Evolutionary conservation across 2,888 invertebrate species (phyloP).

Genomic region (Mystacides longicornis): DNA sequence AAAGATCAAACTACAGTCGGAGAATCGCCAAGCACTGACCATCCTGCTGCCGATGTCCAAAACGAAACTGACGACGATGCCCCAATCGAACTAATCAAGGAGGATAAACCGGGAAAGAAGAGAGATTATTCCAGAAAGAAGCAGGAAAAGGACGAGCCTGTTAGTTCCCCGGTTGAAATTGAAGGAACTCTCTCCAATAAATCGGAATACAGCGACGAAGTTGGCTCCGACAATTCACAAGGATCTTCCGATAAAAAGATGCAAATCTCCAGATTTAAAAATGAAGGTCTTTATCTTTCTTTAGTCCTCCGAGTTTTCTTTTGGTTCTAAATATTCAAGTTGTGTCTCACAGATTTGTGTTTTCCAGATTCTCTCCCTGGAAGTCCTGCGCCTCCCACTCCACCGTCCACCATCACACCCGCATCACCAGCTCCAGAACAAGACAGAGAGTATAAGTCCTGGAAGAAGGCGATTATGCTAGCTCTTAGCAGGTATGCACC

Average conservation of each 20-base stretch:
- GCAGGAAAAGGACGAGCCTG: constrained; percentile 44
- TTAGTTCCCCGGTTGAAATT: constrained; percentile 26
- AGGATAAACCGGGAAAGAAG: constrained; percentile 55
- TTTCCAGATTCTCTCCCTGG: constrained; percentile 54
- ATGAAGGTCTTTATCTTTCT: constrained; percentile 16
- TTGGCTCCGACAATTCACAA: constrained; percentile 23
- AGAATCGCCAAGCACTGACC: constrained; percentile 20
- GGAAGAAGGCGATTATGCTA: constrained; percentile 86
- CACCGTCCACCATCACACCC: constrained; percentile 41
- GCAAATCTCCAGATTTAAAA: constrained; percentile 21
- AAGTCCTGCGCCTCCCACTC: constrained; percentile 40
- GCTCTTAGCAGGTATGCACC: constrained; percentile 59
- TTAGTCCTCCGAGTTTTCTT: too few species aligned
- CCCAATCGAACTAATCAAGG: constrained; percentile 53
- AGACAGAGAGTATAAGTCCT: constrained; percentile 69
- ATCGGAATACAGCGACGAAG: constrained; percentile 41
- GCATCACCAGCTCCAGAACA: constrained; percentile 56
- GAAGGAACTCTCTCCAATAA: constrained; percentile 19
- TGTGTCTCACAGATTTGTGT: neutral
- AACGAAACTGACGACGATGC: constrained; percentile 52
- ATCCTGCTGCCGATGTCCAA: constrained; percentile 24
- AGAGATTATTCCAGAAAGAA: constrained; percentile 53
- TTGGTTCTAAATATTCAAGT: neutral
- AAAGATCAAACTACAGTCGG: neutral
- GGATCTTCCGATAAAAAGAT: constrained; percentile 23